Conservation (phyloP, 2,797 vertebrate genomes). For the Helostoma temminkii region DNA sequence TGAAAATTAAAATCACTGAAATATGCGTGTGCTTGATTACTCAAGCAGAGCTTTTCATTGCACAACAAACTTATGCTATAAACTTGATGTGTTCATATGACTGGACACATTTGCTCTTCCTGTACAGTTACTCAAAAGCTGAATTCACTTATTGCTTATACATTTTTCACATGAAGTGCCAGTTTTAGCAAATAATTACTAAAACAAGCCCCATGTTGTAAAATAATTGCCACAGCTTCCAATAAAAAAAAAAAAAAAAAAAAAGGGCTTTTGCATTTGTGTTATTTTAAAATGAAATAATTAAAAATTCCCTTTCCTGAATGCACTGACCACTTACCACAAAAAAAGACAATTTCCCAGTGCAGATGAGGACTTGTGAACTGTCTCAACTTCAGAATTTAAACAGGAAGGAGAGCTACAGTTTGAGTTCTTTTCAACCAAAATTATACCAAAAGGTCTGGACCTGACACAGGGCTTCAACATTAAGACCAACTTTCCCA, state of each 20-base stretch:
- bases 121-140: conserved; percentile 32
- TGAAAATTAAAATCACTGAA: conserved; percentile 32
- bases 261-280: conserved; percentile 8
- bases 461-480: conserved; percentile 68
- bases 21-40: conserved; percentile 31
- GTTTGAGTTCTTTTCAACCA: conserved; percentile 21
- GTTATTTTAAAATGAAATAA: conserved; percentile 14
- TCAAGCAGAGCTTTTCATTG: conserved; percentile 41
- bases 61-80: conserved; percentile 34
- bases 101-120: conserved; percentile 1
- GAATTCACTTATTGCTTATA: conserved; percentile 41
- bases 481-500: conserved; percentile 70
- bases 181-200: conserved; percentile 18
- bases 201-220: conserved; percentile 2
- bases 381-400: conserved; percentile 9
- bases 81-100: conserved; percentile 22
- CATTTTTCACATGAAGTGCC: too few relatives aligned
- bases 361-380: conserved; percentile 17
- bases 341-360: too few relatives aligned
- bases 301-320: conserved; percentile 33
- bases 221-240: conserved; percentile 36
- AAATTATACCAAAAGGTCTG: conserved; percentile 16
- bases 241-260: background rate
- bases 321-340: background rate
- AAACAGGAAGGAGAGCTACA: conserved; percentile 2